phyloP scores from a whole-genome alignment of 2,113 vertebrate genomes.

The Catharus bicknelli region DNA sequence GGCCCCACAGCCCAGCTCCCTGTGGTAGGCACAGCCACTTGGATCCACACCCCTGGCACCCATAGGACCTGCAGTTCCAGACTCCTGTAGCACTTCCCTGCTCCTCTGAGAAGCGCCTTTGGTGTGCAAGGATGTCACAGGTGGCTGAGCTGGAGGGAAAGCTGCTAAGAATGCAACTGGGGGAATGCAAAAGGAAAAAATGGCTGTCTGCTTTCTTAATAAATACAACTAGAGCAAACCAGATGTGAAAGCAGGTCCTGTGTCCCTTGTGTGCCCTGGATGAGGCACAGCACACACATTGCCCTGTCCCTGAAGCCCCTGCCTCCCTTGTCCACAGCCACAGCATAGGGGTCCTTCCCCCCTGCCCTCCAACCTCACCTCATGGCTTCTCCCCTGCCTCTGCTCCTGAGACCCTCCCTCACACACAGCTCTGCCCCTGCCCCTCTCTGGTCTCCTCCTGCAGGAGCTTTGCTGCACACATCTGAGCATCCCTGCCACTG shows the following conservation, averaged over 20 bases:
- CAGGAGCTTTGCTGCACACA: not conserved
- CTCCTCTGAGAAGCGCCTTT: not conserved
- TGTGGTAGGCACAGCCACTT: not conserved
- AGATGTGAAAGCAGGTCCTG: not conserved
- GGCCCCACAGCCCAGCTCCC: not conserved
- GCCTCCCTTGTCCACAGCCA: not conserved
- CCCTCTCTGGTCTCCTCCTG: not conserved
- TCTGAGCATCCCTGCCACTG: not conserved
- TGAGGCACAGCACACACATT: not conserved
- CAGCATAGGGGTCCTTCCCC: not conserved
- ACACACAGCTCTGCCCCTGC: not conserved
- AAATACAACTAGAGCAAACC: not conserved
- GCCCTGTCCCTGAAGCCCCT: not conserved
- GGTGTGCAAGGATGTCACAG: no score
- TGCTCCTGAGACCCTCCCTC: not conserved
- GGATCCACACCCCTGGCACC: not conserved
- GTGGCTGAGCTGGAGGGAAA: not conserved
- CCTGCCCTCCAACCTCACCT: not conserved
- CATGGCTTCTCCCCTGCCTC: not conserved
- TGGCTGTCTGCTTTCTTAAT: not conserved
- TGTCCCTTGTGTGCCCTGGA: not conserved
- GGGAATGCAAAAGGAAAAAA: not conserved
- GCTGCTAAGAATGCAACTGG: not conserved
- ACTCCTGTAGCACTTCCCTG: rapidly evolving
- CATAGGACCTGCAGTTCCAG: not conserved